Conservation (phyloP, 2,797 vertebrate genomes). For the Peromyscus melanophrys region DNA sequence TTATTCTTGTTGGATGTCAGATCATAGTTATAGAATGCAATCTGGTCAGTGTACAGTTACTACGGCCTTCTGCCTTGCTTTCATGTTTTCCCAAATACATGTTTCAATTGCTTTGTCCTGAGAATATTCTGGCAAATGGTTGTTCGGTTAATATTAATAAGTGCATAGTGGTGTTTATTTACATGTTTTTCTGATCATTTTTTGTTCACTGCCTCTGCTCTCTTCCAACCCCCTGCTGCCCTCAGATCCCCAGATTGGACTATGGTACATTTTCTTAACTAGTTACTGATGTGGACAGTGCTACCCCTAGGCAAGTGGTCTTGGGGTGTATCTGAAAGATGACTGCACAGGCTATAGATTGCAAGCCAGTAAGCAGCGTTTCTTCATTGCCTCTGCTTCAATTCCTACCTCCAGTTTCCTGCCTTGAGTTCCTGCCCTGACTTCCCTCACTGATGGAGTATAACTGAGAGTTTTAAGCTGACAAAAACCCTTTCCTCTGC, state of each 20-base stretch:
- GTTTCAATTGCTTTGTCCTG: too few relatives aligned
- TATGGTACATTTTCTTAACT: neutral
- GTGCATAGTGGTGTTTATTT: neutral
- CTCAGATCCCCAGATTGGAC: too few relatives aligned
- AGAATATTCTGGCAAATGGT: neutral
- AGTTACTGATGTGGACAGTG: neutral
- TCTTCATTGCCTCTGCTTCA: neutral
- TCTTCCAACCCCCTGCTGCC: too few relatives aligned
- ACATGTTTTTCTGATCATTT: neutral
- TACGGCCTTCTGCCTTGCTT: too few relatives aligned
- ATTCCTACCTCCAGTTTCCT: neutral
- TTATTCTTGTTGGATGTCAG: too few relatives aligned
- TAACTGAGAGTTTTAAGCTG: too few relatives aligned
- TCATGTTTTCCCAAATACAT: too few relatives aligned
- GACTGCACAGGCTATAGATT: neutral
- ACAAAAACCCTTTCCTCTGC: too few relatives aligned
- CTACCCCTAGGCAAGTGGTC: neutral
- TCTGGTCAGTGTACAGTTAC: too few relatives aligned
- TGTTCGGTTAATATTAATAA: neutral
- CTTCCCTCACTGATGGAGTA: neutral
- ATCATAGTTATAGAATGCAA: too few relatives aligned
- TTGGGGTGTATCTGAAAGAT: neutral
- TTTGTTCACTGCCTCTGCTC: neutral
- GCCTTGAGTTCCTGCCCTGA: neutral
- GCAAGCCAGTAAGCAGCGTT: neutral